Evolutionary conservation across 2,113 vertebrate genomes (phyloP).

Genomic region (Passer domesticus): DNA sequence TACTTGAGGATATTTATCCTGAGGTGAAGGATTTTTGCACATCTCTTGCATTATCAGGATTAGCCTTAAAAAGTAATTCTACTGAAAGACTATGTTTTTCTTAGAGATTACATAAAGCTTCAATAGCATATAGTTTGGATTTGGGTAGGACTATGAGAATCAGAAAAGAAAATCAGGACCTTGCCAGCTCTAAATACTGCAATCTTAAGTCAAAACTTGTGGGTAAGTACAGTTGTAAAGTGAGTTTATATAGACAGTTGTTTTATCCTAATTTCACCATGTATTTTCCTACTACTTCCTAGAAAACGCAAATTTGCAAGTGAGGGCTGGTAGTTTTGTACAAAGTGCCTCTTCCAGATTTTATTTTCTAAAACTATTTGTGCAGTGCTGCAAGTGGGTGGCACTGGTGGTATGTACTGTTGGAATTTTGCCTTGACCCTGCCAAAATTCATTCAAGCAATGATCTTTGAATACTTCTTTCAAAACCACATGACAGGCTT

Average conservation of each 20-base stretch:
- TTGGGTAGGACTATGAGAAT: neutral
- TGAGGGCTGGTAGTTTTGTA: neutral
- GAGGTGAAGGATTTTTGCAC: neutral
- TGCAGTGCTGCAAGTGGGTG: neutral
- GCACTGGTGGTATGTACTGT: neutral
- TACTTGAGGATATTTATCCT: neutral
- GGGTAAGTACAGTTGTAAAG: neutral
- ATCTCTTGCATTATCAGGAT: neutral
- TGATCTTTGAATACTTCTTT: neutral
- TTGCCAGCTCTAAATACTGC: neutral
- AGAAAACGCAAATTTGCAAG: neutral
- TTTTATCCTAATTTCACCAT: neutral
- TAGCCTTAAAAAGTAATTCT: neutral
- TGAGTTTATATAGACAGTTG: neutral
- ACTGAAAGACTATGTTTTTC: neutral
- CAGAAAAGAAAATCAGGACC: neutral
- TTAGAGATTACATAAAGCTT: neutral
- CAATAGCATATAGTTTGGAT: neutral
- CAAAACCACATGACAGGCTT: neutral
- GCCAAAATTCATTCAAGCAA: neutral
- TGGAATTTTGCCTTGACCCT: neutral
- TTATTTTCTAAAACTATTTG: neutral
- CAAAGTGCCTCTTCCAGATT: neutral
- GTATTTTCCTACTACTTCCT: neutral
- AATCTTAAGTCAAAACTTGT: neutral